phyloP scores from a whole-genome alignment of 2,113 vertebrate species.

The Craseonycteris thonglongyai region DNA sequence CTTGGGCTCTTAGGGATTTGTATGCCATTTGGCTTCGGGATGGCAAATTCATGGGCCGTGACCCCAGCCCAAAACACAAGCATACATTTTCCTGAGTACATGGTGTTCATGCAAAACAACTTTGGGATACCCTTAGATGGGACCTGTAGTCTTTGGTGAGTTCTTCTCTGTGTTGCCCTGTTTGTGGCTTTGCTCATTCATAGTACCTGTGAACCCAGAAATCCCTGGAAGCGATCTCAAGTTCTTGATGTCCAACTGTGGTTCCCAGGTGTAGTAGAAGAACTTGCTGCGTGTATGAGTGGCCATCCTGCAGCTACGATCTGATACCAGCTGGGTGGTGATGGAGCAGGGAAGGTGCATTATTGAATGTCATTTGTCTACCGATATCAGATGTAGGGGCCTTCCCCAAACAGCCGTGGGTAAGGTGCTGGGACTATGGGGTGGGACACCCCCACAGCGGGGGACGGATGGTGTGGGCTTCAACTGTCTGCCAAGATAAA shows the following conservation, averaged over 20 bases:
- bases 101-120: background rate
- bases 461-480: background rate
- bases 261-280: background rate
- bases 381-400: background rate
- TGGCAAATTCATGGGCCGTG: background rate
- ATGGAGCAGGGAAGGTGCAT: background rate
- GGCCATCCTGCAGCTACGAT: background rate
- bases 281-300: no score
- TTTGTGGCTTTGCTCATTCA: background rate
- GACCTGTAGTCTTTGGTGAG: background rate
- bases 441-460: background rate
- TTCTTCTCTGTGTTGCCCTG: background rate
- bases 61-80: background rate
- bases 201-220: background rate
- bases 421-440: background rate
- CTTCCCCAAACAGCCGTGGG: background rate
- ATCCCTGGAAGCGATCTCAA: background rate
- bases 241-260: background rate
- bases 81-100: background rate
- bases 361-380: background rate
- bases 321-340: background rate
- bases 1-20: background rate
- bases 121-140: background rate
- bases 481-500: background rate
- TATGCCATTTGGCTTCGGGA: background rate